Conservation (phyloP, 2,888 invertebrate genomes). For the Hoplodrina blanda region DNA sequence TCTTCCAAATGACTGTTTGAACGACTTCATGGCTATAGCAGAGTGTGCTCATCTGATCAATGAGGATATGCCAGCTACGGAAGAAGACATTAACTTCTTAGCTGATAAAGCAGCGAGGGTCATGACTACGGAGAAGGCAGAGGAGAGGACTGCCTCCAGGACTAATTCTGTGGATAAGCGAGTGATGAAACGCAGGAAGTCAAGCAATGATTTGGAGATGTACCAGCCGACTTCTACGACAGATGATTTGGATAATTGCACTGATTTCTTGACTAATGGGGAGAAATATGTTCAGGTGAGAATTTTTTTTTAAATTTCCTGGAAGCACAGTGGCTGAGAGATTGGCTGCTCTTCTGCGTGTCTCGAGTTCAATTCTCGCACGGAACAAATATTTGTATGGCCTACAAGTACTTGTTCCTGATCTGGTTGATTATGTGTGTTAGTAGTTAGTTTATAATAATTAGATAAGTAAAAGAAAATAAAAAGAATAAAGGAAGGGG, state of each 20-base stretch:
- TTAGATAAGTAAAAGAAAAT: too few relatives aligned
- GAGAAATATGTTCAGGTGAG: conserved; percentile 87
- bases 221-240: conserved; percentile 88
- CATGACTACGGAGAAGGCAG: conserved; percentile 84
- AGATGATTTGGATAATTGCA: conserved; percentile 82
- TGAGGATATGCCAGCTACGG: conserved; percentile 76
- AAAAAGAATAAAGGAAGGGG: too few relatives aligned
- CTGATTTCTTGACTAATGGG: conserved; percentile 78
- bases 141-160: conserved; percentile 66
- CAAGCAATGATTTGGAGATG: conserved; percentile 86
- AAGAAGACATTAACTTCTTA: conserved; percentile 84
- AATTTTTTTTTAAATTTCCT: background rate
- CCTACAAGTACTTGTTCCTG: too few relatives aligned
- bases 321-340: too few relatives aligned
- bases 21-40: conserved; percentile 85
- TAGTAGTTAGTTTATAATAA: too few relatives aligned
- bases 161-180: conserved; percentile 79
- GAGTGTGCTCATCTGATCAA: conserved; percentile 80
- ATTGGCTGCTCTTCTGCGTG: too few relatives aligned
- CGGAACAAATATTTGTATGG: too few relatives aligned
- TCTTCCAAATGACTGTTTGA: conserved; percentile 86
- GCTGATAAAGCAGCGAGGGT: conserved; percentile 86
- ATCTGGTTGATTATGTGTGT: too few relatives aligned
- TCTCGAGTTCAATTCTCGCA: too few relatives aligned
- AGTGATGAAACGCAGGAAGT: conserved; percentile 80